Evolutionary conservation across 1,140 invertebrate species (phyloP), one percentile per base, ranked within the genome.

Genomic region (Pseudomyrmex sp.): DNA sequence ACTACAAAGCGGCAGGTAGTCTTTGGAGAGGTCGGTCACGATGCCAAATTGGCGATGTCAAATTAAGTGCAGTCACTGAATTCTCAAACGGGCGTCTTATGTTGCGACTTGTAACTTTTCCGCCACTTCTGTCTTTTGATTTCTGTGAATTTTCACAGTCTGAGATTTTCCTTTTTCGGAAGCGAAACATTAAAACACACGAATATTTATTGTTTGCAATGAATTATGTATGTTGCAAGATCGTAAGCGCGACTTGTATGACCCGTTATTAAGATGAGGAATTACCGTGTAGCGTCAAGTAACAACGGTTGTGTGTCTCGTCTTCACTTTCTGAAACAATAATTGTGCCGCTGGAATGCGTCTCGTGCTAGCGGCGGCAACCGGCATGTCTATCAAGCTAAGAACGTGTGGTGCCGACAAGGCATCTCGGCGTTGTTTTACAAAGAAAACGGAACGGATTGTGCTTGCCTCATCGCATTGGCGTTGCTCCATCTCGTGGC

Each of bases 381-480:
- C 46, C 26, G 48, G 61, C 50, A 10, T 35, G 12, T 58, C 54
- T 48, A 61, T 72, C 66, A 70, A 70, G 54, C 23, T 72, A 50
- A 79, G 76, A 79, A 80, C 70, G 66, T 26, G 35, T 35, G 35
- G 35, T 35, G 65, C 66, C 44, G 54, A 72, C 69, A 72, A 70
- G 69, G 54, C 46, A 69, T 80, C 54, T 80, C 66, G 65, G 54
- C 54, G 65, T 59, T 70, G 65, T 72, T 80, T 80, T 72, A 61
- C 76, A 72, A 48, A 72, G 44, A 50, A 61, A 59, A 70, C n/a
- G 20, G n/a, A 48, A 61, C 66, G 44, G 15, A 50, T 61, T 68
- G 52, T 8, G 66, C 76, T 72, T 48, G 62, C 10, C 52, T 58
- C 4, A 12, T 26, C 68, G 44, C 44, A 69, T 23, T 54, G n/a